These are phyloP conservation scores for Mionectes macconnelli DNA, from an alignment of 2,113 vertebrate genomes.

Conservation along the genomic window DNA sequence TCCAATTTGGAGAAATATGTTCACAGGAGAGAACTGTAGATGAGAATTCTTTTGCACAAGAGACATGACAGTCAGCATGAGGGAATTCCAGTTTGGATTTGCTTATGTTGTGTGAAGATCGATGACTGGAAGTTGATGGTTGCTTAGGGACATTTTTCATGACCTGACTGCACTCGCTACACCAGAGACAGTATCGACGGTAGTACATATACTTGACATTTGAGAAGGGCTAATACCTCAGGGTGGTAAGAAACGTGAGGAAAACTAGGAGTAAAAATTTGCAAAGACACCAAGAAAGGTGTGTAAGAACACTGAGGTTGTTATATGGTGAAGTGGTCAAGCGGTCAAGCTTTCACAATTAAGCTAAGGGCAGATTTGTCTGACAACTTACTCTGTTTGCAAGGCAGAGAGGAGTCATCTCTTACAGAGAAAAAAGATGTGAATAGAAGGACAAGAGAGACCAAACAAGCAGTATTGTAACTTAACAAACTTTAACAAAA, in stretches of 20 bases:
- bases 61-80: neutral
- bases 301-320: neutral
- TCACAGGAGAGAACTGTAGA: neutral
- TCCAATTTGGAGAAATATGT: neutral
- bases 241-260: neutral
- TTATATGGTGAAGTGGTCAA: neutral
- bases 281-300: neutral
- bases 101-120: neutral
- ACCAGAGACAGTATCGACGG: neutral
- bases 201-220: neutral
- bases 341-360: neutral
- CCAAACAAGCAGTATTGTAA: neutral
- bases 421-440: neutral
- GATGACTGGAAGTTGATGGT: neutral
- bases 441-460: neutral
- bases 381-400: neutral
- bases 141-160: neutral
- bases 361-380: neutral
- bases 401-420: neutral
- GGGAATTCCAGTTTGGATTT: neutral
- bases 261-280: slow-evolving; percentile 18
- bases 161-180: neutral
- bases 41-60: neutral
- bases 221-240: neutral
- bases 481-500: neutral